Conservation (phyloP, 2,888 invertebrate species). For the Cephus sareptanus region DNA sequence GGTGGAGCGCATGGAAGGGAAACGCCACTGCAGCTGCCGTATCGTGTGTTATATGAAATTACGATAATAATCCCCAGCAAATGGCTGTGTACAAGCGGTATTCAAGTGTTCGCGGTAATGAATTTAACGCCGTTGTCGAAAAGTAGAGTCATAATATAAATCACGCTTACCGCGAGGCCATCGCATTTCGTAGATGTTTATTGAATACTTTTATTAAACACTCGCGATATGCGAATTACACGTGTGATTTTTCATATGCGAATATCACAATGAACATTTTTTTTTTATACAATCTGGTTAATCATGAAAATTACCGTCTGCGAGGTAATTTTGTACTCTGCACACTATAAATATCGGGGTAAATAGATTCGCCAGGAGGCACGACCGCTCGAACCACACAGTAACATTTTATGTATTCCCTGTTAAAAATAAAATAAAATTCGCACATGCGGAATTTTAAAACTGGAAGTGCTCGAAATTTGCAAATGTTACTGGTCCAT, state of each 20-base stretch:
- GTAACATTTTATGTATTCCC: neutral
- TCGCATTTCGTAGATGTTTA: constrained; percentile 45
- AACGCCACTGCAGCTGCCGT: neutral
- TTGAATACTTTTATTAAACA: constrained; percentile 52
- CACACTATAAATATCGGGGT: neutral
- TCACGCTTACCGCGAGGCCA: constrained; percentile 33
- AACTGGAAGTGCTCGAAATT: neutral
- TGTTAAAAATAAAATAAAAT: neutral
- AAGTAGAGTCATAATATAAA: constrained; percentile 51
- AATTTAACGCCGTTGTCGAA: constrained; percentile 52
- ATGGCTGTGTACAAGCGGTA: constrained; percentile 29
- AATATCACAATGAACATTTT: too few species aligned
- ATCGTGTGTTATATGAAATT: constrained; percentile 2
- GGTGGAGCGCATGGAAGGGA: neutral
- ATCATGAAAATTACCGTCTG: neutral
- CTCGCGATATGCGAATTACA: constrained; percentile 38
- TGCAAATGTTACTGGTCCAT: neutral
- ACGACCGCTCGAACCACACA: neutral
- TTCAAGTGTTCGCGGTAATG: constrained; percentile 45
- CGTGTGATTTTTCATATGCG: neutral
- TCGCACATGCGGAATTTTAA: neutral
- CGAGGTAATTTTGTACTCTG: neutral
- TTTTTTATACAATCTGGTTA: too few species aligned
- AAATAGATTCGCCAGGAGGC: neutral
- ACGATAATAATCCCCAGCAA: constrained; percentile 42